Conservation (phyloP, 37 sponge, comb jelly and placozoan genomes). For the Cliona cf. orientalis region DNA sequence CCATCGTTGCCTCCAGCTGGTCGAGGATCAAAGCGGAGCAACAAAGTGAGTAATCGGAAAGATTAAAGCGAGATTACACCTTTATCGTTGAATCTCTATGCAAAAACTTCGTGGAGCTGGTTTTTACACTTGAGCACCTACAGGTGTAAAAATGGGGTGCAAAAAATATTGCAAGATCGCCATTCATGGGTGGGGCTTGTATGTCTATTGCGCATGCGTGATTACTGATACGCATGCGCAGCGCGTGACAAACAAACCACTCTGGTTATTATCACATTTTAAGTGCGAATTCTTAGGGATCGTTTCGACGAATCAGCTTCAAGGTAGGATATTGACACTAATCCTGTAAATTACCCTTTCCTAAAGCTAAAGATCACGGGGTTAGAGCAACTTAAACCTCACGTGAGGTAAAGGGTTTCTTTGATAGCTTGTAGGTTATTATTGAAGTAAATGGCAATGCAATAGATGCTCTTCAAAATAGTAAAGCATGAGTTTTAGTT, state of each 20-base stretch:
- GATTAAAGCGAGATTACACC: not conserved
- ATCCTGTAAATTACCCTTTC: constrained; percentile 5
- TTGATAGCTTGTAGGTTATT: too few species aligned
- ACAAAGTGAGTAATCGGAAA: too few species aligned
- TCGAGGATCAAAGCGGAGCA: not conserved
- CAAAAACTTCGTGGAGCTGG: not conserved
- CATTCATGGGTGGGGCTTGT: not conserved
- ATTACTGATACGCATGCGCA: not conserved
- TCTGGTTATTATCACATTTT: constrained; percentile 2
- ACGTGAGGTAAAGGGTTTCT: too few species aligned
- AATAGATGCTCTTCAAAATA: not conserved
- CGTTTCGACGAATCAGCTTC: constrained; percentile 6
- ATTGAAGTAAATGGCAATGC: not conserved
- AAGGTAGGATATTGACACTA: not conserved
- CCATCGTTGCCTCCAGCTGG: not conserved
- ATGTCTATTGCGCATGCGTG: not conserved
- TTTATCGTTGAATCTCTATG: not conserved
- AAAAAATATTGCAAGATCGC: not conserved
- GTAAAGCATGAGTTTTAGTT: constrained; percentile 39
- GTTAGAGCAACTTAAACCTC: too few species aligned
- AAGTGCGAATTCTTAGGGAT: constrained; percentile 17
- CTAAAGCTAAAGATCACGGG: not conserved
- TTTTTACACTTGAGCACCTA: constrained; percentile 26
- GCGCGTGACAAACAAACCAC: not conserved
- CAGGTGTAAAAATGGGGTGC: constrained; percentile 28